Evolutionary conservation across 2,113 vertebrate genomes (phyloP), one percentile per base, ranked within the genome.

Genomic region (Halcyon malimbica): DNA sequence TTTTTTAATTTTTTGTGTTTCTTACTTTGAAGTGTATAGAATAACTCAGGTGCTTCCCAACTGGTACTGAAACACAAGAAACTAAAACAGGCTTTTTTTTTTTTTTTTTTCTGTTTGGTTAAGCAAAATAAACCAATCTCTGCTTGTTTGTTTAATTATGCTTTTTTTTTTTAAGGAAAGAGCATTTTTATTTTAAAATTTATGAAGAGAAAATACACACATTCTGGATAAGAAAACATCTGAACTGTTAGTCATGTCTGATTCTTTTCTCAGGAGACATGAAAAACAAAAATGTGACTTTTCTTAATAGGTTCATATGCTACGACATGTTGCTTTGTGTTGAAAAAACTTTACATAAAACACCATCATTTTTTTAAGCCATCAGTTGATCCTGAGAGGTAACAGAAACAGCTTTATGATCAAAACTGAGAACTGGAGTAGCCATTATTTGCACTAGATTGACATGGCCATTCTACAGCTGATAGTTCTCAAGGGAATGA

Each of bases 401-500:
- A 56, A 68, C 16, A 73, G 53, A 57, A 86, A 80, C 13, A 69
- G 16, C 5, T 57, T 39, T 65, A 24, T 39, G 48, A 46, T 57
- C 29, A 46, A 76, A 83, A 35, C 9, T 2, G 3, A 48, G 57
- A 79, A 60, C 2, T 64, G 24, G 13, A 48, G 23, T 13, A 73
- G 50, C 20, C 11, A n/a, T 10, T 60, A 44, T 74, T 64, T 62
- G 8, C 6, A 2, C 13, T 35, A 26, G 48, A 29, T 48, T 68
- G 53, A 33, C 13, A 8, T 16, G 31, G 13, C 28, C 63, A 16
- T 0, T 0, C 16, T 84, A 3, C 23, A 13, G 13, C 14, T 2
- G 13, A 2, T 4, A 41, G 24, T 31, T 74, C 39, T 64, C 16
- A 48, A 63, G 41, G 16, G 26, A 78, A 67, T 35, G 6, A 67